phyloP scores from a whole-genome alignment of 2,888 invertebrate species.

The Coenonympha arcania region DNA sequence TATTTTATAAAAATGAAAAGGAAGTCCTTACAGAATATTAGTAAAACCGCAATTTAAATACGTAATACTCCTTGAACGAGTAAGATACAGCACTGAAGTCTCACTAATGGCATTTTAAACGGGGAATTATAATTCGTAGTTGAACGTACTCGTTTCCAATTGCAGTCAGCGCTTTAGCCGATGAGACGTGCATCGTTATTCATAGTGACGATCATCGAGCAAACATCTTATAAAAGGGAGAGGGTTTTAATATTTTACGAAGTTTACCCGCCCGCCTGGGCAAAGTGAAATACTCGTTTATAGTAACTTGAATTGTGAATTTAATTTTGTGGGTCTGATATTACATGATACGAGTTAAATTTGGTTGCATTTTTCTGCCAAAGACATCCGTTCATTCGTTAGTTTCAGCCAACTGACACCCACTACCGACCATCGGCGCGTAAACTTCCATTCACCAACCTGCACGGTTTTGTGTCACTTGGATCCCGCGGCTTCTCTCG shows the following conservation, averaged over 20 bases:
- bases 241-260: not conserved
- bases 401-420: too few species aligned
- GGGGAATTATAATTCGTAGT: constrained; percentile 14
- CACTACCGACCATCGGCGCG: too few species aligned
- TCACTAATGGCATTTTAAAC: constrained; percentile 7
- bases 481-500: too few species aligned
- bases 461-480: too few species aligned
- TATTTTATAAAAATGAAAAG: too few species aligned
- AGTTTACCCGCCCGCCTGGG: not conserved
- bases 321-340: not conserved
- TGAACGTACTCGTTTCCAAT: constrained; percentile 44
- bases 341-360: too few species aligned
- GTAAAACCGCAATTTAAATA: not conserved
- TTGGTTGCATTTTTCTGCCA: too few species aligned
- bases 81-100: not conserved
- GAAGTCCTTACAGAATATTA: too few species aligned
- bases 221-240: not conserved
- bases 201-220: constrained; percentile 20
- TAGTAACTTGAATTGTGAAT: not conserved
- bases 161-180: constrained; percentile 36
- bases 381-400: too few species aligned
- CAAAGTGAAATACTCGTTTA: not conserved
- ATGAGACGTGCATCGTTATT: constrained; percentile 21
- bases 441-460: too few species aligned
- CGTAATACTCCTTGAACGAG: not conserved